Evolutionary conservation across 1,140 invertebrate species (phyloP).

Genomic region (Ylistrum balloti): DNA sequence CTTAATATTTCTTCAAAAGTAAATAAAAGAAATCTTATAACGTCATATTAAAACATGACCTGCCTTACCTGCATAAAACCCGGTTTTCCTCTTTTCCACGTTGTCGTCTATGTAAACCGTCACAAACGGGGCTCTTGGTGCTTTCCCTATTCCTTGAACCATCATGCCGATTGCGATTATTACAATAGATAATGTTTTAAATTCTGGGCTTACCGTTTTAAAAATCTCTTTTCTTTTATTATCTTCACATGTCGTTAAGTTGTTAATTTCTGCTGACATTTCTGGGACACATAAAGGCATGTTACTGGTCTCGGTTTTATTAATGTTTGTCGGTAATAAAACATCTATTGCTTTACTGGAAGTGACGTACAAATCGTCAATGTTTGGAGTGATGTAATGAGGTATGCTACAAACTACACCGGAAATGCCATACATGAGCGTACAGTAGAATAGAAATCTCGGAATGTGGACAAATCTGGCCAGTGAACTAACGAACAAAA

Average conservation of each 20-base stretch:
- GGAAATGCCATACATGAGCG: constrained; percentile 66
- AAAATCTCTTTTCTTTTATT: neutral
- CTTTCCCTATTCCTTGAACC: constrained; percentile 68
- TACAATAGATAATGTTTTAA: constrained; percentile 47
- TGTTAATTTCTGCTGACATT: neutral
- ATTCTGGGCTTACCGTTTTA: neutral
- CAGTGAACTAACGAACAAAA: constrained; percentile 67
- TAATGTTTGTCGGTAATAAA: too few relatives aligned
- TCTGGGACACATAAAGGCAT: neutral
- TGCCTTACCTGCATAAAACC: constrained; percentile 64
- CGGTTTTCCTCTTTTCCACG: constrained; percentile 66
- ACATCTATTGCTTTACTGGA: neutral
- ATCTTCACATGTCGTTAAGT: neutral
- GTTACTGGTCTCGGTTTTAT: neutral
- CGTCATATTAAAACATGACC: too few relatives aligned
- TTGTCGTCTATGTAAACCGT: constrained; percentile 71
- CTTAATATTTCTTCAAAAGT: too few relatives aligned
- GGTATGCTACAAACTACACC: constrained; percentile 69
- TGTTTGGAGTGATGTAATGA: constrained; percentile 56
- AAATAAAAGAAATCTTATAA: too few relatives aligned
- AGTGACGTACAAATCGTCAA: too few relatives aligned
- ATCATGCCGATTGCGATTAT: constrained; percentile 62
- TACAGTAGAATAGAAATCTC: constrained; percentile 61
- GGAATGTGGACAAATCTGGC: constrained; percentile 68
- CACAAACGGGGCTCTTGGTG: constrained; percentile 60